phyloP scores from a whole-genome alignment of 2,797 vertebrate species.

The Sebastes matsubarae region DNA sequence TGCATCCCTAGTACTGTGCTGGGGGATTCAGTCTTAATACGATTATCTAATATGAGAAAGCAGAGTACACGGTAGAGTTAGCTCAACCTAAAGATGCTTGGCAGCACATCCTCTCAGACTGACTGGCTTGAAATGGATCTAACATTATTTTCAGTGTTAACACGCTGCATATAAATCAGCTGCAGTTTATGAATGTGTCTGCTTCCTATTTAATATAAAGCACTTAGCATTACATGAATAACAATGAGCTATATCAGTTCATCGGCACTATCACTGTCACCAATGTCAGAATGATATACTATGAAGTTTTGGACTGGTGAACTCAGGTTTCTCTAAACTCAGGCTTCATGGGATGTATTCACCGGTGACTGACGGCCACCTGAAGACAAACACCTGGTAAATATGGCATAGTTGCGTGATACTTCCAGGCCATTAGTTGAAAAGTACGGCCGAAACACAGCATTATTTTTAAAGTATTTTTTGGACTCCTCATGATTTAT shows the following conservation, averaged over 20 bases:
- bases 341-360: neutral
- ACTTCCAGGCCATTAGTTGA: neutral
- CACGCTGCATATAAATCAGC: neutral
- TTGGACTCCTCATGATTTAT: neutral
- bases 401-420: neutral
- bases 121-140: neutral
- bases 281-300: neutral
- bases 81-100: neutral
- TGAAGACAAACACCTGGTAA: constrained; percentile 2
- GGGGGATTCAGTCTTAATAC: neutral
- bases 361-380: neutral
- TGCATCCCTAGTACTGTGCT: too few species aligned
- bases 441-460: neutral
- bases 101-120: constrained; percentile 12
- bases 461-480: neutral
- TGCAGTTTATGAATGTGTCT: neutral
- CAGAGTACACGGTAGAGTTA: neutral
- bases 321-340: neutral
- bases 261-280: neutral
- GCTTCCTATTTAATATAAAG: neutral
- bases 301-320: neutral
- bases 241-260: neutral
- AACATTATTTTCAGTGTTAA: neutral
- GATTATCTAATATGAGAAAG: neutral
- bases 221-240: neutral